Evolutionary conservation across 2,888 invertebrate species (phyloP), one percentile per base, ranked within the genome.

Genomic region (Sphaeridia pumilis): DNA sequence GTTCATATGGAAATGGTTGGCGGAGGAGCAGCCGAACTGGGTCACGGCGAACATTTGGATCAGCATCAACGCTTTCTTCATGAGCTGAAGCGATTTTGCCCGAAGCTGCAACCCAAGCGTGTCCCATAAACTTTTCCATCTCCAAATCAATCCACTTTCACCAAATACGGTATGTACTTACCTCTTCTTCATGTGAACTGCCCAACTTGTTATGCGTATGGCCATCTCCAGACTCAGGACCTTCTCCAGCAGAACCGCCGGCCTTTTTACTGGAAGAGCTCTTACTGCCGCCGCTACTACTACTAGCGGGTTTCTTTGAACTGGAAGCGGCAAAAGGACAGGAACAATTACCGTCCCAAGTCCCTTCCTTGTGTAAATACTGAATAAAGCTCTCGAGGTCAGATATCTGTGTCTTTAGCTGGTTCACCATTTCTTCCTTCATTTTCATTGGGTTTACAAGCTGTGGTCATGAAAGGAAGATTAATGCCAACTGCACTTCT

Each of bases 361-460:
- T 55, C 31, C 52, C 53, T 56, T 65, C 66, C 62, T 83, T 84
- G 76, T 98, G 97, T 67, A 99, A 77, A 67, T 94, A 84, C 65
- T 86, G 83, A 64, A 99, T 94, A 69, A 97, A 98, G 61, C 94
- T 80, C 71, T 99, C 97, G 72, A 99, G 78, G 72, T 99, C 98
- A 41, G 85, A 82, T 50, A 99, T 90, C 74, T 99, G 97, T 1
- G 92, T 89, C 72, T 95, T 94, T 21, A 99, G 74, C 71, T 98
- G 97, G 43, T 79, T 78, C 21, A 98, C 93, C 20, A 98, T 76
- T 71, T 95, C 93, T 67, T 95, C 95, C 71, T 97, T 95, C 74
- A 95, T 90, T 69, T 90, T 84, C 58, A 93, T 78, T 17, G 90
- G 90, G 66, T 90, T 93, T 21, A 95, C 85, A 67, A 95, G 83